phyloP scores from a whole-genome alignment of 2,797 vertebrate species.

The Megaceryle alcyon region DNA sequence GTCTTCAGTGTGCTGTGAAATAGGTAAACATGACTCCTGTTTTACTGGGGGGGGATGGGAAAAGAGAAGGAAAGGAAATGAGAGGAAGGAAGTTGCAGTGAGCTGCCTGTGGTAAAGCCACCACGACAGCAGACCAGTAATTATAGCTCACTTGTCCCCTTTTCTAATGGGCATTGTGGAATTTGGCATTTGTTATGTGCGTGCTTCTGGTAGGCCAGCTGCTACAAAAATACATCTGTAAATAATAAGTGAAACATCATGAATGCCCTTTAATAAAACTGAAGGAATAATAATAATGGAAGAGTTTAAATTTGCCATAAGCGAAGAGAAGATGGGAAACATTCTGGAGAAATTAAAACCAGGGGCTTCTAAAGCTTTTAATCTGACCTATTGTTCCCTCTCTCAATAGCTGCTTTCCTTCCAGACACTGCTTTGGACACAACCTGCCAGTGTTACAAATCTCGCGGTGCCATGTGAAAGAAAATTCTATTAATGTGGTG shows the following conservation, averaged over 20 bases:
- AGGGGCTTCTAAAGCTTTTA: background rate
- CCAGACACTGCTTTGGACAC: background rate
- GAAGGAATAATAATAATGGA: background rate
- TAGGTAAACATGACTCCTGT: background rate
- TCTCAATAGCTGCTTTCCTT: background rate
- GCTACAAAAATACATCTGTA: background rate
- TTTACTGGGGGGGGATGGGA: background rate
- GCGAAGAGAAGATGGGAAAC: background rate
- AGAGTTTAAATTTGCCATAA: background rate
- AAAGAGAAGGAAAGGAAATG: conserved; percentile 42
- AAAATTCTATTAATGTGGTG: background rate
- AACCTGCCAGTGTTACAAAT: background rate
- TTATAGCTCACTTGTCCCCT: conserved; percentile 19
- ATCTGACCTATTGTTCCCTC: background rate
- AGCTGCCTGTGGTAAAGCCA: background rate
- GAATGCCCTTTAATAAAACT: background rate
- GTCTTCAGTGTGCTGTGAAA: background rate
- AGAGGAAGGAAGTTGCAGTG: conserved; percentile 30
- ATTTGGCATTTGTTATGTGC: background rate
- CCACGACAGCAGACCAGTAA: background rate
- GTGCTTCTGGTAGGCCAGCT: background rate
- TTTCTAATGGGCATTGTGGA: conserved; percentile 14
- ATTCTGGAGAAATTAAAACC: background rate
- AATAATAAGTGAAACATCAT: background rate
- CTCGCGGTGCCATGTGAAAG: background rate